These are phyloP conservation scores for Gerris lacustris DNA, from an alignment of 2,888 invertebrate genomes.

Conservation along the genomic window DNA sequence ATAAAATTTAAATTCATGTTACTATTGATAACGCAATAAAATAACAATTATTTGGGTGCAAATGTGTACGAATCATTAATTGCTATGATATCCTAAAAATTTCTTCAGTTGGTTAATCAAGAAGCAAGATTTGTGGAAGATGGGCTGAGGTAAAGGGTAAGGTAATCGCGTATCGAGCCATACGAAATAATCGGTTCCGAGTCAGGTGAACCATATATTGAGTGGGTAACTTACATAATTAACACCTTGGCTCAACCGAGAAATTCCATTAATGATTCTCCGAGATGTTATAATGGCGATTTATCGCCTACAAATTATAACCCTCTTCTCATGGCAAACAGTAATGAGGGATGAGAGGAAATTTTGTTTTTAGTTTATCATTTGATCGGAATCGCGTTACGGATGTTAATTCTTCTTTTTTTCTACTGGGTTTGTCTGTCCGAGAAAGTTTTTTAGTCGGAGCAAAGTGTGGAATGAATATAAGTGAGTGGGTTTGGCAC, in stretches of 20 bases:
- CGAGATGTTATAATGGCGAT: background rate
- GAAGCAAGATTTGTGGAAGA: no score
- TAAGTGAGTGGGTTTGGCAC: no score
- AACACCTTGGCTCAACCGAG: background rate
- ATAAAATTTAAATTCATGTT: no score
- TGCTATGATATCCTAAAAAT: no score
- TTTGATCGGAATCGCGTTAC: slow-evolving; percentile 3
- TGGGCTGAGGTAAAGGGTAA: no score
- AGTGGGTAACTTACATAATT: background rate
- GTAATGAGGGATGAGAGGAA: background rate
- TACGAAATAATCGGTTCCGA: no score
- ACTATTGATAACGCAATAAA: no score
- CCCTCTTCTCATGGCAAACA: background rate
- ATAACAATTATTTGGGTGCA: no score
- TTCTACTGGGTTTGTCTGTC: background rate
- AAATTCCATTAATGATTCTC: background rate
- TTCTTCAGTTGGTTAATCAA: no score
- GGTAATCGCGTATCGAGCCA: no score
- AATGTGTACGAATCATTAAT: no score
- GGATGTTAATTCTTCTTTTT: background rate
- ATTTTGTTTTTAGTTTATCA: background rate
- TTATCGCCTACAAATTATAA: background rate
- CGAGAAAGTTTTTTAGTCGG: background rate
- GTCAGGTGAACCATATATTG: background rate
- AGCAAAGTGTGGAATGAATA: background rate